phyloP scores from a whole-genome alignment of 2,113 vertebrate genomes.

The Melanostigma gelatinosum region DNA sequence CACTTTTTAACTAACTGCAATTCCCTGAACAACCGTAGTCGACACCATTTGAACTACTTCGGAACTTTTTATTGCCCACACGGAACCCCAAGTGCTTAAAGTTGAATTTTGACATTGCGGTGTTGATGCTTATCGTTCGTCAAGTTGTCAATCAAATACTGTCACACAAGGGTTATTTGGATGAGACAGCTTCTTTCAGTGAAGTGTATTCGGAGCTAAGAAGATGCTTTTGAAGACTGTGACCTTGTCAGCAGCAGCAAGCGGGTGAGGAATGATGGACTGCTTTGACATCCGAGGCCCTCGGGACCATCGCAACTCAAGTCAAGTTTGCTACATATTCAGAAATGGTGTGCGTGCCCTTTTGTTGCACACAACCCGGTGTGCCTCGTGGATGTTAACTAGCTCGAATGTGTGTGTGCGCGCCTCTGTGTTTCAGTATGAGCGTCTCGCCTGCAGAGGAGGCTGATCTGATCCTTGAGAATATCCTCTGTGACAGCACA shows the following conservation, averaged over 20 bases:
- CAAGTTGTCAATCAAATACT: slow-evolving; percentile 48
- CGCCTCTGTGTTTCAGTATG: slow-evolving; percentile 46
- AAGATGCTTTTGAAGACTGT: slow-evolving; percentile 59
- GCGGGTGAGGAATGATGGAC: slow-evolving; percentile 59
- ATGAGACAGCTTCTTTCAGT: slow-evolving; percentile 33
- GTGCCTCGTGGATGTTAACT: slow-evolving; percentile 60
- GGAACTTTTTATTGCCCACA: neutral
- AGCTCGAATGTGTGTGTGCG: slow-evolving; percentile 21
- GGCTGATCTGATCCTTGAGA: slow-evolving; percentile 73
- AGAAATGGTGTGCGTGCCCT: slow-evolving; percentile 45
- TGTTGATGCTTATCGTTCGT: slow-evolving; percentile 39
- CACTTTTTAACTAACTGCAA: neutral
- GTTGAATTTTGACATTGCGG: slow-evolving; percentile 21
- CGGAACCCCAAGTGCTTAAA: neutral
- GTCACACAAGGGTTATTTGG: slow-evolving; percentile 45
- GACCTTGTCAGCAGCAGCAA: slow-evolving; percentile 72
- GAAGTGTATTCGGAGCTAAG: slow-evolving; percentile 39
- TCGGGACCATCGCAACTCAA: slow-evolving; percentile 59
- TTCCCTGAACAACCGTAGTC: neutral
- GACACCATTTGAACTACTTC: neutral
- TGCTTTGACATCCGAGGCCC: slow-evolving; percentile 54
- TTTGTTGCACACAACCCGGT: slow-evolving; percentile 50
- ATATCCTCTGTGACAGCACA: slow-evolving; percentile 76
- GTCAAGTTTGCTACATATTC: slow-evolving; percentile 52
- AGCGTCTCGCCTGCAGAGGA: slow-evolving; percentile 58